Percentiles rank a stretch among this genome's conserved stretches.
phyloP scores from a whole-genome alignment of 2,113 vertebrate genomes.

The Falco punctatus region DNA sequence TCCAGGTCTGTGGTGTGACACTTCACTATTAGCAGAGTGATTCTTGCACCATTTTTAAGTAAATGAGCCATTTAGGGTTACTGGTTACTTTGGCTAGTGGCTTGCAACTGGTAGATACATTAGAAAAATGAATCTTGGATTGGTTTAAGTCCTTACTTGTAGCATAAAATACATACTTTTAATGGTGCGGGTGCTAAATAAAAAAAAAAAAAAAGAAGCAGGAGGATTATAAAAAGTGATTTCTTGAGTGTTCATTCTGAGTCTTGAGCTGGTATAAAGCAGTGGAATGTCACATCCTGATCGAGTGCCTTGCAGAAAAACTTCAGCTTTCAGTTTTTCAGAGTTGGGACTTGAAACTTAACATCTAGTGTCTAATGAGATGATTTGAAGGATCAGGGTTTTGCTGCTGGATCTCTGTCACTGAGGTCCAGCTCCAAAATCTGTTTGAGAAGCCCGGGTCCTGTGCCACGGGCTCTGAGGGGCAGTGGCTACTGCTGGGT shows the following conservation, averaged over 20 bases:
- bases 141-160: not conserved
- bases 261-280: not conserved
- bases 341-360: not conserved
- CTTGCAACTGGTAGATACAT: not conserved
- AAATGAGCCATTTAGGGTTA: not conserved
- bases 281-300: not conserved
- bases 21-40: not conserved
- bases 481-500: not conserved
- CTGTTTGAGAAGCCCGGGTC: not conserved
- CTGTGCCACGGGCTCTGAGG: not conserved
- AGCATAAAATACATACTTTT: not conserved
- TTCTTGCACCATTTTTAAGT: not conserved
- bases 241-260: not conserved
- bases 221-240: not conserved
- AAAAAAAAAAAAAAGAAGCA: not conserved
- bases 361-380: not conserved
- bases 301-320: not conserved
- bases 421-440: not conserved
- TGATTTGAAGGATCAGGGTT: not conserved
- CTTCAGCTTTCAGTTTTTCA: not conserved
- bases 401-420: not conserved
- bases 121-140: not conserved
- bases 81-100: not conserved
- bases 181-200: not conserved
- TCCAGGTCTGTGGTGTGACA: not conserved